A percentile compares a stretch with the other conserved stretches of the same genome.
Evolutionary conservation across 2,113 vertebrate species (phyloP).

Genomic region (Takifugu flavidus): DNA sequence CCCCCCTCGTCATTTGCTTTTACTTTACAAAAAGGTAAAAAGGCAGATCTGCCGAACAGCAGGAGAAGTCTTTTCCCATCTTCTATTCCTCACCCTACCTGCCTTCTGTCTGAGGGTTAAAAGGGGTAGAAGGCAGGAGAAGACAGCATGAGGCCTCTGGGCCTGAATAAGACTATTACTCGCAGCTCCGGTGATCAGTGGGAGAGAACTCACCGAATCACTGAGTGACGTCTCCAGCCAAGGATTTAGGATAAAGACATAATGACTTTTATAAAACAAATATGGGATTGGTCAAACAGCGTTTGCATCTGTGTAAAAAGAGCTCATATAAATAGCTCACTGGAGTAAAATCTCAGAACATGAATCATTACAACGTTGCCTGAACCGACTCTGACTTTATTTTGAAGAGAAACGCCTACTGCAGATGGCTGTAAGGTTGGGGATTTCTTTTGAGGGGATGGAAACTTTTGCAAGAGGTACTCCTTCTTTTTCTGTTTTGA

Average conservation of each 20-base stretch:
- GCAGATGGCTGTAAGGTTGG: too few species aligned
- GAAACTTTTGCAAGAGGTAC: too few species aligned
- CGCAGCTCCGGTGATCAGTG: conserved; percentile 60
- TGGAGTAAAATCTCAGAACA: conserved; percentile 13
- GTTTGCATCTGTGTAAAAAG: conserved; percentile 17
- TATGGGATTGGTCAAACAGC: conserved; percentile 18
- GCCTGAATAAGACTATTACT: conserved; percentile 62
- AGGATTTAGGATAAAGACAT: conserved; percentile 68
- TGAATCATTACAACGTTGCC: neutral
- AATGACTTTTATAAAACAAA: conserved; percentile 47
- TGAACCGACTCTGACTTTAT: neutral
- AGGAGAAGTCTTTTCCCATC: conserved; percentile 48
- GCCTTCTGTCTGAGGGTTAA: conserved; percentile 54
- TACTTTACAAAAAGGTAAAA: conserved; percentile 44
- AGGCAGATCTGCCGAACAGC: conserved; percentile 61
- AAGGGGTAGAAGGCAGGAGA: conserved; percentile 41
- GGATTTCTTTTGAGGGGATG: too few species aligned
- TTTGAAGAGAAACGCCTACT: too few species aligned
- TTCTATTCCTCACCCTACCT: conserved; percentile 8
- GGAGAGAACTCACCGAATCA: conserved; percentile 55
- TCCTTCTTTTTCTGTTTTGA: too few species aligned
- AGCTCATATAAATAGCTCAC: conserved; percentile 28
- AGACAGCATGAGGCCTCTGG: conserved; percentile 33
- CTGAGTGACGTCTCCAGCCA: conserved; percentile 43
- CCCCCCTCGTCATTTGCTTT: conserved; percentile 39